A percentile compares a stretch with the other conserved stretches of the same genome.
Conservation (phyloP, 2,888 invertebrate genomes). For the Galerucella calmariensis region DNA sequence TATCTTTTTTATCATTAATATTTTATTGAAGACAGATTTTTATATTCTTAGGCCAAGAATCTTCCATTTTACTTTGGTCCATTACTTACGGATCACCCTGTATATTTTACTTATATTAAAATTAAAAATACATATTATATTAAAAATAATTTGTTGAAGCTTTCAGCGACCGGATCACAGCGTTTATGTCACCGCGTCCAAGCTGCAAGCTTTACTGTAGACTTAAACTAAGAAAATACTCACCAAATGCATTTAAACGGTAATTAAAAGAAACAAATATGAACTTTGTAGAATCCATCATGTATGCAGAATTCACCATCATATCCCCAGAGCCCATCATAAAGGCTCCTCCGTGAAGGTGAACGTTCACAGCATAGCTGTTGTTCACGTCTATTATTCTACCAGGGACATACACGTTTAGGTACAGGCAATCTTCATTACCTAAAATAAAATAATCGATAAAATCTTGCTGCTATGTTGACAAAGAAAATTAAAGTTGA, state of each 20-base stretch:
- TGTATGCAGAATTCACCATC: constrained; percentile 63
- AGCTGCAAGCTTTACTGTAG: no score
- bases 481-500: not conserved
- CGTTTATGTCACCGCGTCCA: no score
- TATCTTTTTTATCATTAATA: no score
- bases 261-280: constrained; percentile 58
- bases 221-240: not conserved
- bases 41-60: no score
- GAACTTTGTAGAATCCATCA: constrained; percentile 61
- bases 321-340: constrained; percentile 60
- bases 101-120: no score
- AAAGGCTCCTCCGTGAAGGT: constrained; percentile 66
- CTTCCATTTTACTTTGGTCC: no score
- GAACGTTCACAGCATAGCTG: constrained; percentile 63
- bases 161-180: no score
- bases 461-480: no score
- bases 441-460: constrained; percentile 59
- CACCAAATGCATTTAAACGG: constrained; percentile 57
- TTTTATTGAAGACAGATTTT: no score
- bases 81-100: no score
- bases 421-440: constrained; percentile 74
- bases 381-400: constrained; percentile 60
- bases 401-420: constrained; percentile 72
- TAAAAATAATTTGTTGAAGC: no score
- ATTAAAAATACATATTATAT: no score